These are phyloP conservation scores for Drosophila falleni DNA, from an alignment of 2,888 invertebrate species.

Conservation along the genomic window DNA sequence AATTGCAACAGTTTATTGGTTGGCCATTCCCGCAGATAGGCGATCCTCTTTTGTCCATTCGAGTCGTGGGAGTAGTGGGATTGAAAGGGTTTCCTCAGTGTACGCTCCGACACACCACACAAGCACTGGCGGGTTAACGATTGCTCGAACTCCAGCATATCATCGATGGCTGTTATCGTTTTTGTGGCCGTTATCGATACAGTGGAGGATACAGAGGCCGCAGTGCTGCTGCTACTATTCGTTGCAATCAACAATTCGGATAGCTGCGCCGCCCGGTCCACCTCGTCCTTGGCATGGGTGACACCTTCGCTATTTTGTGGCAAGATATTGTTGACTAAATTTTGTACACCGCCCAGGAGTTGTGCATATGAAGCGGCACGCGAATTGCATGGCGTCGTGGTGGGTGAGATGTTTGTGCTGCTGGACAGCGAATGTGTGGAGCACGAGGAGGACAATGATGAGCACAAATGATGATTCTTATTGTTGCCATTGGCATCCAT, in stretches of 20 bases:
- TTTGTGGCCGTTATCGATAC: constrained; percentile 25
- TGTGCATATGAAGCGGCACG: constrained; percentile 79
- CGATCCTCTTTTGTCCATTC: constrained; percentile 86
- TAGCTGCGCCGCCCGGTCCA: constrained; percentile 76
- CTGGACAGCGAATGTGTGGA: constrained; percentile 79
- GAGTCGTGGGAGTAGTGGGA: constrained; percentile 86
- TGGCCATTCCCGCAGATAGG: constrained; percentile 88
- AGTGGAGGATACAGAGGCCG: constrained; percentile 17
- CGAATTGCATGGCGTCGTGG: constrained; percentile 79
- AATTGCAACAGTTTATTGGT: constrained; percentile 91
- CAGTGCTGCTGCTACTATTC: constrained; percentile 23
- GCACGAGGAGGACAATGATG: constrained; percentile 79
- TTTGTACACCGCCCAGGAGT: constrained; percentile 76
- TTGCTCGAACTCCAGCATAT: constrained; percentile 85
- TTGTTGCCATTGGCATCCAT: constrained; percentile 74
- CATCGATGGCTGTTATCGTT: constrained; percentile 67
- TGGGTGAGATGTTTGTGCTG: constrained; percentile 76
- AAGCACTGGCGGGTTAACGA: constrained; percentile 91
- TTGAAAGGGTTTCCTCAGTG: constrained; percentile 90
- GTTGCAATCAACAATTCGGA: constrained; percentile 73
- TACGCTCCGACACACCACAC: constrained; percentile 90
- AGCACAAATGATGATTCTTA: constrained; percentile 69
- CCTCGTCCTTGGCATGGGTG: constrained; percentile 74
- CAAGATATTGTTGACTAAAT: constrained; percentile 72
- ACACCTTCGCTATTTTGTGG: constrained; percentile 59